Percentiles rank a stretch among this genome's conserved stretches.
Evolutionary conservation across 2,113 vertebrate genomes (phyloP).

Genomic region (Notothenia rossii): DNA sequence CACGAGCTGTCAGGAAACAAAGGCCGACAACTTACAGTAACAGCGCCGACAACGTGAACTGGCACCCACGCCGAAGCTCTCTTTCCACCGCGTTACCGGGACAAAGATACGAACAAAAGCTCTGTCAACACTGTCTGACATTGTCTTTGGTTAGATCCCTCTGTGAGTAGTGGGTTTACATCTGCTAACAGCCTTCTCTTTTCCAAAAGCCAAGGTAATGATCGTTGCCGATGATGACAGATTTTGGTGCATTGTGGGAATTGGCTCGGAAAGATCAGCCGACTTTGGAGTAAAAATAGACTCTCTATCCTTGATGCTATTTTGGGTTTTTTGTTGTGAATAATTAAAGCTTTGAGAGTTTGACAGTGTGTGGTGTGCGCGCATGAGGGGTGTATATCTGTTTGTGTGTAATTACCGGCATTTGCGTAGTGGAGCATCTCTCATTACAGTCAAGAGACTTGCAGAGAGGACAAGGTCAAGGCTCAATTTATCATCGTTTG

Average conservation of each 20-base stretch:
- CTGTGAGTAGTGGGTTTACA: constrained; percentile 59
- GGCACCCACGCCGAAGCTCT: constrained; percentile 38
- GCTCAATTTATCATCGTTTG: constrained; percentile 60
- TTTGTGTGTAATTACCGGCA: constrained; percentile 62
- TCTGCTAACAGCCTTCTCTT: constrained; percentile 48
- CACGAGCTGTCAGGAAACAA: constrained; percentile 68
- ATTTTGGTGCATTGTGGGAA: constrained; percentile 51
- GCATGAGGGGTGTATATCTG: neutral
- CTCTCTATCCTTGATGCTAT: constrained; percentile 53
- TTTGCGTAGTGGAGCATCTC: constrained; percentile 58
- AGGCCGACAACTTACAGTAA: too few relatives aligned
- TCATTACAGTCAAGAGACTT: constrained; percentile 56
- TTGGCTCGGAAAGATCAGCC: constrained; percentile 48
- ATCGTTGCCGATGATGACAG: constrained; percentile 57
- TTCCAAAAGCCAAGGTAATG: constrained; percentile 49
- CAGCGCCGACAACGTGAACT: constrained; percentile 49
- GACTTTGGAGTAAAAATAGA: constrained; percentile 71
- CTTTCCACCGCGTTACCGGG: constrained; percentile 34
- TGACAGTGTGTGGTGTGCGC: constrained; percentile 30
- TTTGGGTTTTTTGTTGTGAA: constrained; percentile 46
- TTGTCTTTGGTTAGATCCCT: constrained; percentile 56
- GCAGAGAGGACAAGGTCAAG: constrained; percentile 67
- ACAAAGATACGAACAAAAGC: constrained; percentile 64
- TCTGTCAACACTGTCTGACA: constrained; percentile 56
- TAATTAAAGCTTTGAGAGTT: constrained; percentile 50